These are phyloP conservation scores for Podargus strigoides DNA, from an alignment of 2,797 vertebrate species.

Conservation along the genomic window DNA sequence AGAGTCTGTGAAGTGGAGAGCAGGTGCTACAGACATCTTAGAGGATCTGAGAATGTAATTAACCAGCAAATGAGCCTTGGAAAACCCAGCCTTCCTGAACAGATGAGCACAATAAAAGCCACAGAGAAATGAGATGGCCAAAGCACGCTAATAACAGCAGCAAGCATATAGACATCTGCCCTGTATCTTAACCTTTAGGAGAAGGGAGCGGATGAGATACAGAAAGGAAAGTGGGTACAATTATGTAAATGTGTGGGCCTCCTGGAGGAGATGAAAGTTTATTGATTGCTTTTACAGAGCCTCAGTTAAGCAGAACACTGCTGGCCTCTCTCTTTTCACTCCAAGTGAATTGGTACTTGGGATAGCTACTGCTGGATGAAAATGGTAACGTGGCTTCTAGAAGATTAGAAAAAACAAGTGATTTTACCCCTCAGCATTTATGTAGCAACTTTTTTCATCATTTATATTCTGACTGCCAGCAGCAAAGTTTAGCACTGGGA, in stretches of 20 bases:
- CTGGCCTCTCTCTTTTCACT: not conserved
- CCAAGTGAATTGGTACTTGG: not conserved
- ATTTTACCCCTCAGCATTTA: not conserved
- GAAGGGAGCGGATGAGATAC: conserved; percentile 20
- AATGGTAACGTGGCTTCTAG: not conserved
- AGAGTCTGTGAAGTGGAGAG: conserved; percentile 72
- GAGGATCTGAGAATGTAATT: conserved; percentile 87
- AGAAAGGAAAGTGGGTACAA: conserved; percentile 38
- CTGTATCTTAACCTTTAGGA: conserved; percentile 63
- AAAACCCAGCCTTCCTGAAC: conserved; percentile 80
- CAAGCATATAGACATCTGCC: conserved; percentile 42
- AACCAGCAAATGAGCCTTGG: conserved; percentile 90
- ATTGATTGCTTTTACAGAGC: conserved; percentile 52
- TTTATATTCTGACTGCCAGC: not conserved
- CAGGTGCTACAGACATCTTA: conserved; percentile 71
- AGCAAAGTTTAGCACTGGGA: not conserved
- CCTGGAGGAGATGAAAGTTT: conserved; percentile 45
- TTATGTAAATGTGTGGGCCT: conserved; percentile 59
- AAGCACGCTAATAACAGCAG: conserved; percentile 65
- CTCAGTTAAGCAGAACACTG: not conserved
- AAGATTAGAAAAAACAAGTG: not conserved
- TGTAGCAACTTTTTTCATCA: not conserved
- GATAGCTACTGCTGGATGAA: not conserved
- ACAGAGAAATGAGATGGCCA: conserved; percentile 75
- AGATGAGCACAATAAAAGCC: conserved; percentile 81